Base-by-base conservation (phyloP, 2,797 vertebrate genomes). In the Falco berigora region DNA sequence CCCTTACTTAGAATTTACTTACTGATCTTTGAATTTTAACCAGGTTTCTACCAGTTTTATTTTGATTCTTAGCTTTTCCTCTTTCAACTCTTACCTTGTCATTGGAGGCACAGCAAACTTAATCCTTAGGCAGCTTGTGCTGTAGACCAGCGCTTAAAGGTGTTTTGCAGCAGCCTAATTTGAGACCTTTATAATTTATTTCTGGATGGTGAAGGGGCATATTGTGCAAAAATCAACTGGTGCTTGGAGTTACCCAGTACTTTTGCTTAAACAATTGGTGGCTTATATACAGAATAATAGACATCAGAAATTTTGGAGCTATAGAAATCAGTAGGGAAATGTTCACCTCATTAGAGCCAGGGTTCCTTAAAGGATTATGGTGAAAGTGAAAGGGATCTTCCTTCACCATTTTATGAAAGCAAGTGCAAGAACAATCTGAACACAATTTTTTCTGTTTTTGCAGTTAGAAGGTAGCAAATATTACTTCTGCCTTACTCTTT, bases 331-430 rank as follows among this genome's bases (percentile, higher is more conserved):
- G 22, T 44, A 38, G 1, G 4, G 47, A 79, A 85, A 75, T 56
- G 50, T 6, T 83, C 2, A 25, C 30, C 15, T 56, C 11, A 17
- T 56, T 71, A 74, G 28, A 85, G 22, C 3, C 27, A 86, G 12
- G 6, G 47, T 74, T 90, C 30, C 49, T 59, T 46, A 59, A n/a
- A 68, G 24, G 47, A 40, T 46, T 74, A 5, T 18, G 10, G 15
- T 34, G 5, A 24, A 77, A 49, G 24, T 10, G 3, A 56, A 66
- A 32, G 0, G 0, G 2, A 11, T 14, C 12, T 78, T 86, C 6
- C 23, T 71, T 83, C 30, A 42, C 11, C 4, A 5, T 6, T 71
- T 69, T 30, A 36, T 42, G 28, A 74, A 20, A 73, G 8, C 15
- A 36, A 73, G 15, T 36, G 9, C 14, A 78, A 42, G 44, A 79